Evolutionary conservation across 2,888 invertebrate species (phyloP).

Genomic region (Cantharis nigra): DNA sequence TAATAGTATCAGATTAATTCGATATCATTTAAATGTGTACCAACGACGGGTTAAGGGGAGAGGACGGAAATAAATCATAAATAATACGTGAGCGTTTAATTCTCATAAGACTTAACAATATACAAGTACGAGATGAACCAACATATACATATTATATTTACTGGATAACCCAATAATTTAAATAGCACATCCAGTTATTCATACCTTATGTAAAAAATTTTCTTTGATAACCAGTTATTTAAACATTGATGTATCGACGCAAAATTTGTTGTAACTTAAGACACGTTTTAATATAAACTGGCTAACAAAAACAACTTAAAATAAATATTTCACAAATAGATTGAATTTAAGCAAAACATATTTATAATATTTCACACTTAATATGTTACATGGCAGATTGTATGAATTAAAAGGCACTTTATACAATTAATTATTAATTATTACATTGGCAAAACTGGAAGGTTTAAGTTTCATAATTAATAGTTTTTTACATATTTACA

Average conservation of each 20-base stretch:
- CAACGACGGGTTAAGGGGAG: no score
- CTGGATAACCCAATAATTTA: constrained; percentile 56
- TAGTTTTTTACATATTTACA: constrained; percentile 37
- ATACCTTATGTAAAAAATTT: constrained; percentile 39
- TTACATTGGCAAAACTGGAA: constrained; percentile 56
- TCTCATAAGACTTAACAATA: constrained; percentile 52
- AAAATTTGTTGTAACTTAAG: not conserved
- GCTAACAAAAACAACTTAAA: constrained; percentile 1
- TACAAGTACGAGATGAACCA: constrained; percentile 56
- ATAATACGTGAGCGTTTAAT: constrained; percentile 48
- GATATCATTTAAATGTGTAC: no score
- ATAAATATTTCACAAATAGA: constrained; percentile 17
- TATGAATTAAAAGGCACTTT: constrained; percentile 55
- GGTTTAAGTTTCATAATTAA: constrained; percentile 52
- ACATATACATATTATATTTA: constrained; percentile 55
- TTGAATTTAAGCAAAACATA: constrained; percentile 12
- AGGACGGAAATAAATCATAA: no score
- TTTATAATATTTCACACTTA: constrained; percentile 13
- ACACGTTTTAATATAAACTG: not conserved
- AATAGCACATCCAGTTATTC: constrained; percentile 51
- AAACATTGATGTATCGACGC: not conserved
- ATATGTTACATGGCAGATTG: constrained; percentile 49
- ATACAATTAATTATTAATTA: constrained; percentile 49
- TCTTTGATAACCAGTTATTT: not conserved
- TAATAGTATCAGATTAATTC: no score